Percentiles rank a stretch among this genome's conserved stretches.
These are phyloP conservation scores for Melanophora roralis DNA, from an alignment of 2,888 invertebrate species.

Conservation along the genomic window DNA sequence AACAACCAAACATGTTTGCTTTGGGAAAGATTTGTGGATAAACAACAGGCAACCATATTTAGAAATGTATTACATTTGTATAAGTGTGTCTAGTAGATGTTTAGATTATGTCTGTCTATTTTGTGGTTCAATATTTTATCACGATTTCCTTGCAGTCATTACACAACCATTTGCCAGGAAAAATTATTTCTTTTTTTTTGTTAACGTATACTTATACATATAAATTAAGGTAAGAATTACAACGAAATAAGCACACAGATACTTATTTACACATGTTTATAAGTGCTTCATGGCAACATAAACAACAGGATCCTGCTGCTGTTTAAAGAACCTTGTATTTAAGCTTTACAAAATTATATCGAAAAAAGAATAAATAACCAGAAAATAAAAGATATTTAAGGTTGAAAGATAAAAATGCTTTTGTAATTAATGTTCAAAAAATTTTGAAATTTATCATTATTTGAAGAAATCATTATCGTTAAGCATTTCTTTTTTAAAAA, in stretches of 20 bases:
- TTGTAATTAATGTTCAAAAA: no score
- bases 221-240: not conserved
- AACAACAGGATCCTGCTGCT: conserved; percentile 42
- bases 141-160: conserved; percentile 41
- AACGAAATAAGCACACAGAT: conserved; percentile 9
- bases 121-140: conserved; percentile 60
- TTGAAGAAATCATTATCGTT: no score
- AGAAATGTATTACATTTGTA: not conserved
- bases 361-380: conserved; percentile 1
- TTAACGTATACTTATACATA: not conserved
- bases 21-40: conserved; percentile 36
- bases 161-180: conserved; percentile 21
- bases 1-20: conserved; percentile 12
- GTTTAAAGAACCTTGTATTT: conserved; percentile 43
- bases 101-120: conserved; percentile 34
- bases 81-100: not conserved
- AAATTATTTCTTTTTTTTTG: not conserved
- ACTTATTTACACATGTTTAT: not conserved
- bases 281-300: conserved; percentile 16
- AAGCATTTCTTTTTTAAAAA: no score
- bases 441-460: no score
- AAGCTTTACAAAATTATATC: conserved; percentile 35
- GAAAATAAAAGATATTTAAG: conserved; percentile 13
- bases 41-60: conserved; percentile 35
- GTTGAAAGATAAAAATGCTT: not conserved